These are phyloP conservation scores for Drosophila nannoptera DNA, from an alignment of 1,140 invertebrate genomes.

Conservation along the genomic window DNA sequence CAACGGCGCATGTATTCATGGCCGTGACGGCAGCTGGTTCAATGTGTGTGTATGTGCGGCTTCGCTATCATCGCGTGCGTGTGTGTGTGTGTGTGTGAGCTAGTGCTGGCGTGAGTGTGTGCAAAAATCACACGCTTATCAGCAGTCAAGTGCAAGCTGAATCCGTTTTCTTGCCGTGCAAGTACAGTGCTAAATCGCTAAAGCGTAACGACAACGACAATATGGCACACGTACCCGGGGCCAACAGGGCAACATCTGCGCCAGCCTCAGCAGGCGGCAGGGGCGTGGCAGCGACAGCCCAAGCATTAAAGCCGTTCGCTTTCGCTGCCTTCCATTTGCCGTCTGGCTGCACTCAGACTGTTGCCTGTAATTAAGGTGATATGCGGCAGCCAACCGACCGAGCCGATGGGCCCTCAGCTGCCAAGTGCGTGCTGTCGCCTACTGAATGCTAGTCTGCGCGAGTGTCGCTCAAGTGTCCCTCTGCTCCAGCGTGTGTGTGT, in stretches of 20 bases:
- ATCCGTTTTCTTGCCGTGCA: constrained; percentile 59
- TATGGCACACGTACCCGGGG: constrained; percentile 41
- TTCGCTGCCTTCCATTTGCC: constrained; percentile 72
- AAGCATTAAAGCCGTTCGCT: constrained; percentile 72
- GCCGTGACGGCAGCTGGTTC: constrained; percentile 50
- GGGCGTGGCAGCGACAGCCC: constrained; percentile 51
- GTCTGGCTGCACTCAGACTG: constrained; percentile 72
- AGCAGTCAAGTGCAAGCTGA: constrained; percentile 76
- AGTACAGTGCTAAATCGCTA: constrained; percentile 71
- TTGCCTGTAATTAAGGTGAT: constrained; percentile 77
- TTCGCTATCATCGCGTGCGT: not conserved
- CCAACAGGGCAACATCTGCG: constrained; percentile 1
- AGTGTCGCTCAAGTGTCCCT: not conserved
- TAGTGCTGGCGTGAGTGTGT: constrained; percentile 28
- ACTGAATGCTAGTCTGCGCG: constrained; percentile 14
- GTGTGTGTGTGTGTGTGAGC: constrained; percentile 13
- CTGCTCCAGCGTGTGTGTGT: constrained; percentile 10
- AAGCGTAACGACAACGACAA: constrained; percentile 71
- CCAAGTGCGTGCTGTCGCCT: constrained; percentile 60
- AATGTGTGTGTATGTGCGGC: constrained; percentile 10
- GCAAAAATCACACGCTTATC: constrained; percentile 72
- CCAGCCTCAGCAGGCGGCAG: not conserved
- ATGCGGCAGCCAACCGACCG: constrained; percentile 63
- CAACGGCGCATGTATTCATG: constrained; percentile 74
- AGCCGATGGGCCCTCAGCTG: constrained; percentile 38